Base-by-base conservation (phyloP, 2,113 vertebrate species). In the Psilopogon haemacephalus region DNA sequence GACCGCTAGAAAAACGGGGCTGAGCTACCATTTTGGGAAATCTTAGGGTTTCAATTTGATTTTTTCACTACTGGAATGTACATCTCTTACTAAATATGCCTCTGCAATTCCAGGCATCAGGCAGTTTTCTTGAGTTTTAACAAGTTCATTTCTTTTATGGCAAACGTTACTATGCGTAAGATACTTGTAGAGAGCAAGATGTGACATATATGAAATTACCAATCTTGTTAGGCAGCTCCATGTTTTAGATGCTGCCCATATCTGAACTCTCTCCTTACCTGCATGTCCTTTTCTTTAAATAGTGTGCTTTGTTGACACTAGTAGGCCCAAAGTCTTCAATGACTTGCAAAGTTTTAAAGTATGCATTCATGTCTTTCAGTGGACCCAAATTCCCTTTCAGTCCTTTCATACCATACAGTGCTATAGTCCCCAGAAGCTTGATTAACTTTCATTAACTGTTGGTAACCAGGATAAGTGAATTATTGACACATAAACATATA, bases 131-230 rank as follows among this genome's bases (percentile, higher is more conserved):
- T 92, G 40, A 65, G 48, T 90, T 89, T 72, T 62, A 89, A 54
- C 17, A 76, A 12, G 35, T 96, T 95, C 74, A 82, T 96, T 96
- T 95, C 20, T 95, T 95, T 68, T 87, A 33, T 67, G 74, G 68
- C 46, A 89, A 84, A 68, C 52, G 46, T 79, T 62, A 82, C 7
- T 7, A 15, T 2, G 0, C 40, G 15, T 12, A 69, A 62, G 40
- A 33, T 74, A 62, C 15, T 70, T 55, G 40, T 9, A 52, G 5
- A 55, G 9, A 63, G 4, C 46, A 70, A 81, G 64, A 73, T 2
- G 7, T 42, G 83, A 72, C 12, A 50, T 2, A 24, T 12, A 50
- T 37, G 58, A 89, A 90, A 60, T 63, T 30, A 70, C 12, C 56
- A 42, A 81, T 4, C 32, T 46, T 52, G 5, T 55, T 67, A 73